phyloP scores from a whole-genome alignment of 2,888 invertebrate genomes.

The Coenonympha glycerion region DNA sequence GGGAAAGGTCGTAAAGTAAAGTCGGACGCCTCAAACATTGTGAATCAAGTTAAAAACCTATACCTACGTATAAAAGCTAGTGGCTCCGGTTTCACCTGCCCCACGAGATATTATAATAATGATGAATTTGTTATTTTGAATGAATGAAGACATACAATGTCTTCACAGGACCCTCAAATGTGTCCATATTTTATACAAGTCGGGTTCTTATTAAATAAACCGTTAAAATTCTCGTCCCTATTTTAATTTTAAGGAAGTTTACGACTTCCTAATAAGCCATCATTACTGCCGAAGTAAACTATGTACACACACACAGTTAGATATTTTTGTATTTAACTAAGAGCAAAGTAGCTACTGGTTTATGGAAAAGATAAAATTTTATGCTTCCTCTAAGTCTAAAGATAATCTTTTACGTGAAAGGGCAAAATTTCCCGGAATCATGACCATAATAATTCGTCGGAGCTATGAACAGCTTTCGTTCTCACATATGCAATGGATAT shows the following conservation, averaged over 20 bases:
- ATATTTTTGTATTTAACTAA: too few relatives aligned
- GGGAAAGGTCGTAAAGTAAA: not conserved
- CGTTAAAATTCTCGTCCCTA: too few relatives aligned
- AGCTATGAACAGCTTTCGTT: constrained; percentile 20
- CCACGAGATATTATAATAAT: too few relatives aligned
- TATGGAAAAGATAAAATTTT: not conserved
- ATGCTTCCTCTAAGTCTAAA: constrained; percentile 13
- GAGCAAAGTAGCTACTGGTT: not conserved
- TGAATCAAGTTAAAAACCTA: not conserved
- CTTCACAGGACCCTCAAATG: too few relatives aligned
- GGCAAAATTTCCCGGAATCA: constrained; percentile 15
- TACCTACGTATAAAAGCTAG: not conserved
- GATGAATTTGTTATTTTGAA: too few relatives aligned
- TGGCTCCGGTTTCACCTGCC: too few relatives aligned
- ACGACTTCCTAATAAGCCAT: not conserved
- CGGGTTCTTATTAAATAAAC: too few relatives aligned
- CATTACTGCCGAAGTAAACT: not conserved
- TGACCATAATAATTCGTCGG: constrained; percentile 9
- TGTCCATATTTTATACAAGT: too few relatives aligned
- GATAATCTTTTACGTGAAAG: constrained; percentile 23
- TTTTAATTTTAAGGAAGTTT: too few relatives aligned
- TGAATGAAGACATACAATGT: too few relatives aligned
- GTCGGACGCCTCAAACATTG: not conserved
- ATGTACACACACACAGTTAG: too few relatives aligned
- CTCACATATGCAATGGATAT: constrained; percentile 8